These are phyloP conservation scores for Odocoileus virginianus DNA, from an alignment of 2,113 vertebrate genomes.

Conservation along the genomic window DNA sequence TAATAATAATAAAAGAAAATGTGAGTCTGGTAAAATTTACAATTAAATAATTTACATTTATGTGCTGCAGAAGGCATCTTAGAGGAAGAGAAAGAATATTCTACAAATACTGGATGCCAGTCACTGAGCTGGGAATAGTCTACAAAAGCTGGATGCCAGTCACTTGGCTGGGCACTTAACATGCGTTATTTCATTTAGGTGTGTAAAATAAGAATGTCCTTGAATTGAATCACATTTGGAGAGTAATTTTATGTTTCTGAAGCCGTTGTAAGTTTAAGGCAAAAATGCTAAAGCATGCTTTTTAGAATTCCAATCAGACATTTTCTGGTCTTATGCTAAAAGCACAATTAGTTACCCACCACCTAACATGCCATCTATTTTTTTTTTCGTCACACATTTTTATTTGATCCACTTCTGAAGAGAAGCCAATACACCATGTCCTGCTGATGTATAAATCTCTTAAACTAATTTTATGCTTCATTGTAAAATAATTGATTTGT, in stretches of 20 bases:
- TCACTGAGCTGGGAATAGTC: neutral
- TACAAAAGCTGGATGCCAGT: neutral
- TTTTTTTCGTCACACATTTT: constrained; percentile 6
- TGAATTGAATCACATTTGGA: neutral
- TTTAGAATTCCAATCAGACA: neutral
- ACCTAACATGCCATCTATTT: constrained; percentile 7
- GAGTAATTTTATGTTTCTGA: constrained; percentile 33
- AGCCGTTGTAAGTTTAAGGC: neutral
- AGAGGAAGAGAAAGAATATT: neutral
- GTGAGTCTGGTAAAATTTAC: neutral
- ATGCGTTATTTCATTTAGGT: neutral
- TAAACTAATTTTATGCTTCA: constrained; percentile 54
- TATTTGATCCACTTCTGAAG: constrained; percentile 33
- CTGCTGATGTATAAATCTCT: neutral
- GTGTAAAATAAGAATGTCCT: neutral
- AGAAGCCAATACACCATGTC: constrained; percentile 6
- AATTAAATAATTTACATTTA: neutral
- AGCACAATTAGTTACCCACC: neutral
- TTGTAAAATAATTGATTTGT: constrained; percentile 54
- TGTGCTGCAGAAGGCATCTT: neutral
- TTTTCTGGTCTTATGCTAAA: neutral
- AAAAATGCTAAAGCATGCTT: neutral
- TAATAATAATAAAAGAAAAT: neutral
- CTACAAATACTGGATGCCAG: neutral
- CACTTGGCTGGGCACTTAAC: neutral